Percentiles rank a stretch among this genome's conserved stretches.
Conservation (phyloP, 2,797 vertebrate genomes). For the Manis crassicaudata region DNA sequence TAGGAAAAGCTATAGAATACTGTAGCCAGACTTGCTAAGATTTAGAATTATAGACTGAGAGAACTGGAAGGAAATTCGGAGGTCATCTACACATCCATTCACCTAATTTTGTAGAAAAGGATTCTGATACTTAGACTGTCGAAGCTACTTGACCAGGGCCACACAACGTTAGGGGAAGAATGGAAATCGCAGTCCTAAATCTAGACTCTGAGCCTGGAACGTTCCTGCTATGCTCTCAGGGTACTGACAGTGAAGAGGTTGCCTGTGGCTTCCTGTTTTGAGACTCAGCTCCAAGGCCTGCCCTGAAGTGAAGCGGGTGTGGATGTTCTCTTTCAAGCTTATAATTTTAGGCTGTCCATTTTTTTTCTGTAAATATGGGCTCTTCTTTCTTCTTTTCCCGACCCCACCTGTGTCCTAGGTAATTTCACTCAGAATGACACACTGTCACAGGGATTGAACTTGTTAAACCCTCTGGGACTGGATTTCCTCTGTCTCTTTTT, state of each 20-base stretch:
- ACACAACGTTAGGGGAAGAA: neutral
- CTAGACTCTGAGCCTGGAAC: neutral
- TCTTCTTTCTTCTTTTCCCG: slow-evolving; percentile 11
- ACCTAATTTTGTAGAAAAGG: neutral
- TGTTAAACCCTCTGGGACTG: neutral
- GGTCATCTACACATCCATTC: neutral
- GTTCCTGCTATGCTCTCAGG: neutral
- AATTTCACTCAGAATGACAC: slow-evolving; percentile 45
- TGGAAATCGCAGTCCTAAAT: neutral
- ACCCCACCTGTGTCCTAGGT: slow-evolving; percentile 18
- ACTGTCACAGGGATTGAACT: neutral
- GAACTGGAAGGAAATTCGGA: neutral
- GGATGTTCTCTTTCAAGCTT: slow-evolving; percentile 17
- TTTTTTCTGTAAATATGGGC: slow-evolving; percentile 15
- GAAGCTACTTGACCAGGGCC: slow-evolving; percentile 2
- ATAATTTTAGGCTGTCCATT: slow-evolving; percentile 11
- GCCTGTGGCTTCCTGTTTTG: neutral
- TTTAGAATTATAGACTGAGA: neutral
- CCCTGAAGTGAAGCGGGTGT: slow-evolving; percentile 9
- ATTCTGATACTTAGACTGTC: neutral
- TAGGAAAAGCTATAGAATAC: neutral
- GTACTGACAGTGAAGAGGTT: neutral
- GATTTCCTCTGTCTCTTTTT: neutral
- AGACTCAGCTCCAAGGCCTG: neutral
- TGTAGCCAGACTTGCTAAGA: neutral